phyloP scores from a whole-genome alignment of 2,113 vertebrate genomes.

The Mus spicilegus region DNA sequence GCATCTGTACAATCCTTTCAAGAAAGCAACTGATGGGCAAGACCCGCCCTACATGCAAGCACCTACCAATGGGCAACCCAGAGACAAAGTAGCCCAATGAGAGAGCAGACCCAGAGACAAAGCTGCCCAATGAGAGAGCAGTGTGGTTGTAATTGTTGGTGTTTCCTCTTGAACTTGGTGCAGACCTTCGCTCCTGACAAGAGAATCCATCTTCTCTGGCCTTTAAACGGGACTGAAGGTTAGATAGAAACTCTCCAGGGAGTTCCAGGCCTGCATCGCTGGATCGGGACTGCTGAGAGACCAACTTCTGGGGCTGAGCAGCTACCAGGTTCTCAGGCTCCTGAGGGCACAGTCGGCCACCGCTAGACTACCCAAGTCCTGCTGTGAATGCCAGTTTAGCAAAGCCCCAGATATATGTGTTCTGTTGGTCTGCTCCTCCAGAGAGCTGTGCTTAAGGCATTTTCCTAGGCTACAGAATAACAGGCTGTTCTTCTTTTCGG shows the following conservation, averaged over 20 bases:
- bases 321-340: not conserved
- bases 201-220: not conserved
- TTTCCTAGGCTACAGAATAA: not conserved
- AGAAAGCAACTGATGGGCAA: not conserved
- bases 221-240: not conserved
- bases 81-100: not conserved
- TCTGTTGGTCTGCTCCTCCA: too few relatives aligned
- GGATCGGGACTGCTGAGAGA: not conserved
- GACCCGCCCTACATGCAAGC: not conserved
- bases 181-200: too few relatives aligned
- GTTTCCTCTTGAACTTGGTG: not conserved
- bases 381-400: not conserved
- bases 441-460: not conserved
- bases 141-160: not conserved
- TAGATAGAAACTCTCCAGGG: too few relatives aligned
- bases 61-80: not conserved
- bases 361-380: too few relatives aligned
- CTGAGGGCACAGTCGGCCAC: not conserved
- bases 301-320: not conserved
- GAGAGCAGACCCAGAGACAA: not conserved
- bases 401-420: not conserved
- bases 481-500: not conserved
- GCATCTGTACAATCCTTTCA: not conserved
- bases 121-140: not conserved
- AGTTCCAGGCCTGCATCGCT: too few relatives aligned